Evolutionary conservation across 2,888 invertebrate species (phyloP).

Genomic region (Latheticus oryzae): DNA sequence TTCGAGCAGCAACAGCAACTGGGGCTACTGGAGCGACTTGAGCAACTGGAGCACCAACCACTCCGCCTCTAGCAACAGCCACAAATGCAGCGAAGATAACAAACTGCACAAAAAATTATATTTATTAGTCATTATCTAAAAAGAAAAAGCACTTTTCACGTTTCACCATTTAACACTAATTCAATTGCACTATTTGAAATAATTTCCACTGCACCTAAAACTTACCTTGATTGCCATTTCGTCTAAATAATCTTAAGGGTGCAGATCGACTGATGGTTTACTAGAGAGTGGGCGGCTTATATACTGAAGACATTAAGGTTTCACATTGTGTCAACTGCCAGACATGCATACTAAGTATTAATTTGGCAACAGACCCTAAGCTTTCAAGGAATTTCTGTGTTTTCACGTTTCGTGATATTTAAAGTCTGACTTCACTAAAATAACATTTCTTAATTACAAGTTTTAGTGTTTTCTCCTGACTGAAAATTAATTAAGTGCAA

Average conservation of each 20-base stretch:
- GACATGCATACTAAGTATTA: slow-evolving; percentile 47
- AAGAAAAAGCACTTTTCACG: slow-evolving; percentile 18
- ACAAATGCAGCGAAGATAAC: slow-evolving; percentile 51
- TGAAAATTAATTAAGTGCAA: too few relatives aligned
- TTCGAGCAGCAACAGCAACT: slow-evolving; percentile 65
- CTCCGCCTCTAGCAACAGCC: slow-evolving; percentile 50
- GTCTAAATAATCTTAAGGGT: slow-evolving; percentile 32
- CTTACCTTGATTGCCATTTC: slow-evolving; percentile 54
- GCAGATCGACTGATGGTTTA: slow-evolving; percentile 48
- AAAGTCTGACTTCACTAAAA: too few relatives aligned
- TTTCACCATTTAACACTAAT: slow-evolving; percentile 28
- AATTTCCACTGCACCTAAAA: slow-evolving; percentile 27
- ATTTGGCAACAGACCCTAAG: slow-evolving; percentile 27
- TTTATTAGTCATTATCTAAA: slow-evolving; percentile 6
- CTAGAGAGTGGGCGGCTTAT: slow-evolving; percentile 44
- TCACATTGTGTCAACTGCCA: slow-evolving; percentile 45
- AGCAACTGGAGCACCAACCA: slow-evolving; percentile 60
- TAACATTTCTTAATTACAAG: too few relatives aligned
- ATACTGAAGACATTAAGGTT: slow-evolving; percentile 47
- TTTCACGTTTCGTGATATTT: too few relatives aligned
- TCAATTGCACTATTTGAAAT: slow-evolving; percentile 11
- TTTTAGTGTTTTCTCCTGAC: too few relatives aligned
- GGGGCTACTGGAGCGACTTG: slow-evolving; percentile 59
- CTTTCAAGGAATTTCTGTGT: slow-evolving; percentile 6
- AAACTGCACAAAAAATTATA: slow-evolving; percentile 47